Base-by-base conservation (phyloP, 2,888 invertebrate genomes). In the Selenia dentaria region DNA sequence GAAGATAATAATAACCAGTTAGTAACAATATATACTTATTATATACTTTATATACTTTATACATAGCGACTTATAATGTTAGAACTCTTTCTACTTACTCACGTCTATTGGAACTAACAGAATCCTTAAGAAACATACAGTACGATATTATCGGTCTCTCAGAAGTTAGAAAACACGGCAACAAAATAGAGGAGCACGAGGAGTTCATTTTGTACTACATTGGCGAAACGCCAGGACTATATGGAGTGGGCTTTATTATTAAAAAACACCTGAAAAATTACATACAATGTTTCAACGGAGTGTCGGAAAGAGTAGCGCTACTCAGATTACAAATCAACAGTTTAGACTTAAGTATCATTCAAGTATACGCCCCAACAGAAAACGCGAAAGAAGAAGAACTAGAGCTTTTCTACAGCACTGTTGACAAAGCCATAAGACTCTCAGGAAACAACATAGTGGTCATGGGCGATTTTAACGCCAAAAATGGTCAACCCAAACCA, bases 321-420 rank as follows among this genome's bases (percentile, higher is more conserved):
- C 32, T 56, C n/a, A 47, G 48, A 22, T 2, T 56, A 6, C 36
- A 48, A 0, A 22, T 51, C 0, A 12, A 33, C 11, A 35, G 33
- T 1, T 9, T 29, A 14, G 29, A 8, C 0, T n/a, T 6, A 6
- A 14, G 47, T n/a, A 45, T 57, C 0, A 45, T 56, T 29, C 52
- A 59, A 48, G 50, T 39, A 0, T 62, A 62, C 10, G 55, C 55
- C 5, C 59, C 57, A 1, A 59, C 61, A 1, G 53, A 50, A 33
- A 0, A 32, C 5, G 49, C 57, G 33, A 44, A 8, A 0, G 48
- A 59, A 2, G 29, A 47, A 2, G 53, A 57, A 22, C 35, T 58
- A 0, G 41, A 59, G 0, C 2, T 14, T 1, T 62, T 62, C 11
- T 59, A 62, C 11, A 16, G 5, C 0, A 52, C 39, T 0, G 5